These are phyloP conservation scores for Pteruthius melanotis DNA, from an alignment of 2,113 vertebrate species.

Conservation along the genomic window DNA sequence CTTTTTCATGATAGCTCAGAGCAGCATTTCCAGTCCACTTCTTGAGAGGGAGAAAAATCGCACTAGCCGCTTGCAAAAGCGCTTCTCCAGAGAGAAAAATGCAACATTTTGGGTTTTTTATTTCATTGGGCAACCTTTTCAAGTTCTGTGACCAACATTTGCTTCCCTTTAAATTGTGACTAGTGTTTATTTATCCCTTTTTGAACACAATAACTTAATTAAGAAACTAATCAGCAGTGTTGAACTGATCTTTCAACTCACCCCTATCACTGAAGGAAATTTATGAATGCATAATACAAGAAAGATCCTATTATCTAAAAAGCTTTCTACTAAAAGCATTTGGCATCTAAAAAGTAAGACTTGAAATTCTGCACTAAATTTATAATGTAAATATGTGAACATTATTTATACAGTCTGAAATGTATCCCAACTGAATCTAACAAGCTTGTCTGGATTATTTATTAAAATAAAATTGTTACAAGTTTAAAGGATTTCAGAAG, in stretches of 20 bases:
- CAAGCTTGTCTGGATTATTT: background rate
- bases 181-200: background rate
- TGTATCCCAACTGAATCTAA: background rate
- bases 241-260: constrained; percentile 41
- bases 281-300: background rate
- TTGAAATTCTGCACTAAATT: background rate
- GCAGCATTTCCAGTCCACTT: background rate
- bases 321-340: background rate
- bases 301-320: constrained; percentile 1
- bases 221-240: constrained; percentile 11
- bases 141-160: background rate
- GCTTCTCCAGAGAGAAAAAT: background rate
- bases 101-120: background rate
- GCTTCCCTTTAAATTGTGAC: background rate
- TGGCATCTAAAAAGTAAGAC: background rate
- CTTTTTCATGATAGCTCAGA: background rate
- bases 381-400: background rate
- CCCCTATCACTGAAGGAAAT: background rate
- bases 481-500: background rate
- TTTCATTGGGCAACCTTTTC: constrained; percentile 29
- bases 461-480: background rate
- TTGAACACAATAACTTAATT: constrained; percentile 25
- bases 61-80: rapidly evolving
- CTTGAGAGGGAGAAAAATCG: background rate
- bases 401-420: background rate